Base-by-base conservation (phyloP, 2,888 invertebrate genomes). In the Drosophila dives region DNA sequence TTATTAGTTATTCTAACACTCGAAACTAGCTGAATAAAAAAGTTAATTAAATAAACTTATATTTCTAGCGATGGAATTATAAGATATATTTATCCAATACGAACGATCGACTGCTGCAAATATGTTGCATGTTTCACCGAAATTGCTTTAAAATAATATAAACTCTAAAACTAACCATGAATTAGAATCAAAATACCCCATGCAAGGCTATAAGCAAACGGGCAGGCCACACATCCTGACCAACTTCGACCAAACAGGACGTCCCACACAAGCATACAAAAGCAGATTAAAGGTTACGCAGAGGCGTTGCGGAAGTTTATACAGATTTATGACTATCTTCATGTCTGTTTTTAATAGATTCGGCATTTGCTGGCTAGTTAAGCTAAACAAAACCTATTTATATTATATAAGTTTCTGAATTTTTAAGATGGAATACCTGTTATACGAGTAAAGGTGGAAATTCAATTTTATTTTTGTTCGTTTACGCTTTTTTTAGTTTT, bases 251-350 rank as follows among this genome's bases (percentile, higher is more conserved):
- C 51, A n/a, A 29, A 6, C 26, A 11, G 48, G 20, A 32, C 29
- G n/a, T 49, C 70, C 60, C 54, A 75, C 79, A 34, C 72, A 38
- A 10, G 34, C 33, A 34, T 45, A 20, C 29, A 17, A 26, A 29
- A 6, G 33, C 17, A 62, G 23, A 42, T 23, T n/a, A 62, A 64
- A 60, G 61, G 61, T 59, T 50, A 56, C 20, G 66, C 80, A 34
- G 33, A 67, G 67, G 51, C 55, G 66, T n/a, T 20, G 17, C 61
- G 62, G 68, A 68, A 68, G 59, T 38, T 53, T 20, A n/a, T 40
- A 42, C 20, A 50, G 36, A 62, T 51, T 45, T 61, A 60, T 15
- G 36, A 33, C 55, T 20, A 50, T 17, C 2, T 26, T 48, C n/a
- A 4, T 8, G 15, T 51, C 2, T 23, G 32, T 11, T 6, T 38